phyloP scores from a whole-genome alignment of 2,113 vertebrate species.

The Aix galericulata region DNA sequence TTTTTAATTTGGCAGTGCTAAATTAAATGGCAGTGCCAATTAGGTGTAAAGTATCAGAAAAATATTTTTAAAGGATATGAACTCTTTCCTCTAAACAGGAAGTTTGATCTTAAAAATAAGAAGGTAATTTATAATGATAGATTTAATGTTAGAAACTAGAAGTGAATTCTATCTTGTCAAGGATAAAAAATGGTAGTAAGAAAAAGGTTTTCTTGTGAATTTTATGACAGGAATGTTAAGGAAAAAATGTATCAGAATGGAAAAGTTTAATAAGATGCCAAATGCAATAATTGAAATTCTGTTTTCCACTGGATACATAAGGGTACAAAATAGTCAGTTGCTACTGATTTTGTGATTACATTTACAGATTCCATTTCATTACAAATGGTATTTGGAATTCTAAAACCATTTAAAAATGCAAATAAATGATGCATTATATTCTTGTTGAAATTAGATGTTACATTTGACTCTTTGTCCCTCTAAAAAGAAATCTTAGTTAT shows the following conservation, averaged over 20 bases:
- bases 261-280: constrained; percentile 19
- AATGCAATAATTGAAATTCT: neutral
- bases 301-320: neutral
- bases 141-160: neutral
- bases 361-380: constrained; percentile 21
- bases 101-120: neutral
- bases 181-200: neutral
- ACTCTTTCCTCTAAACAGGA: neutral
- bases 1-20: neutral
- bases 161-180: neutral
- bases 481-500: neutral
- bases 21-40: neutral
- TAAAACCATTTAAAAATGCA: neutral
- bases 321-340: neutral
- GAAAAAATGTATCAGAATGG: neutral
- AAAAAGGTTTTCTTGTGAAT: neutral
- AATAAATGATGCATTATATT: neutral
- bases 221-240: neutral
- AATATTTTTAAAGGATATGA: neutral
- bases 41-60: neutral
- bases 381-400: constrained; percentile 5
- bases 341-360: neutral
- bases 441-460: neutral
- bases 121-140: neutral
- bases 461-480: neutral